phyloP scores from a whole-genome alignment of 2,113 vertebrate genomes.

The Sceloporus undulatus region DNA sequence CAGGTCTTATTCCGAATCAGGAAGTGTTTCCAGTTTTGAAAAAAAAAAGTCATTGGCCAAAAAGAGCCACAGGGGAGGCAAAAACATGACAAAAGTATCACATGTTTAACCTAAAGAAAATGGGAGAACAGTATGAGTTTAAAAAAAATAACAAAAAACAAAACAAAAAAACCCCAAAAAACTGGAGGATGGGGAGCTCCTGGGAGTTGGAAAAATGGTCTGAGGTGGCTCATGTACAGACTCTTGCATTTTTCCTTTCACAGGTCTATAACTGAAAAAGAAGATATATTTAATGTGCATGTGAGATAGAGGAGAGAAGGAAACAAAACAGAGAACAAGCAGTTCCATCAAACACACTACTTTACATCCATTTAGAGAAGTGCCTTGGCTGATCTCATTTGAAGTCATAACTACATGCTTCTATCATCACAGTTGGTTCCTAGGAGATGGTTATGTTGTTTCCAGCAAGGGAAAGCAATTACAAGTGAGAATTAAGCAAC shows the following conservation, averaged over 20 bases:
- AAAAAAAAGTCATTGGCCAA: too few species aligned
- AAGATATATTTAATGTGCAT: neutral
- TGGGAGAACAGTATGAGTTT: too few species aligned
- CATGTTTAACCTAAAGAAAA: too few species aligned
- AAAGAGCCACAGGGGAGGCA: too few species aligned
- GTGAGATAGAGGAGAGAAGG: neutral
- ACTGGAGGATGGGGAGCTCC: too few species aligned
- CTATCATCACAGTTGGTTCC: conserved; percentile 1
- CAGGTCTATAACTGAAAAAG: neutral
- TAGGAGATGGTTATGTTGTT: neutral
- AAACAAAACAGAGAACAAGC: neutral
- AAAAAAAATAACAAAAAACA: too few species aligned
- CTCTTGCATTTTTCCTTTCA: neutral
- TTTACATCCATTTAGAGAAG: neutral
- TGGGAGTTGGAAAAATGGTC: too few species aligned
- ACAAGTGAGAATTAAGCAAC: conserved; percentile 17
- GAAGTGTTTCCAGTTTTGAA: too few species aligned
- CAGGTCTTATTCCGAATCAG: too few species aligned
- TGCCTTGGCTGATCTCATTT: neutral
- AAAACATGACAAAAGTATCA: too few species aligned
- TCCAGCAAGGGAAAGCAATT: conserved; percentile 16
- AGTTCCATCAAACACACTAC: too few species aligned
- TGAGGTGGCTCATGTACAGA: neutral
- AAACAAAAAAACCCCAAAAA: too few species aligned
- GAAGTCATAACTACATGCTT: conserved; percentile 5